Percentiles rank a stretch among this genome's conserved stretches.
Conservation (phyloP, 2,888 invertebrate species). For the Rhagonycha lutea region DNA sequence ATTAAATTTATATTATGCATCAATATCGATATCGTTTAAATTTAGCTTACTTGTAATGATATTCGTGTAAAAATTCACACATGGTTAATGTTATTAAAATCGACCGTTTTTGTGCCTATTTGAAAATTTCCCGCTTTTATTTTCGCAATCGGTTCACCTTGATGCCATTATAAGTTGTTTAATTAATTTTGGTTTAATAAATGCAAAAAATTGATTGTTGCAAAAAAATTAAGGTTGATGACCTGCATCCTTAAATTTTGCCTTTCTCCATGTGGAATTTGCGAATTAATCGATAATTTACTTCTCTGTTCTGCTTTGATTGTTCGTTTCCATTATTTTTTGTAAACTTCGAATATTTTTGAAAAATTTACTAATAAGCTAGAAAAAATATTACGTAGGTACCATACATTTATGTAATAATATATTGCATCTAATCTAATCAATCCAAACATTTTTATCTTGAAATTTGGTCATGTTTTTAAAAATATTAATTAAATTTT, state of each 20-base stretch:
- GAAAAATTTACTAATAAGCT: background rate
- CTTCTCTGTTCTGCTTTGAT: background rate
- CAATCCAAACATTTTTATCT: background rate
- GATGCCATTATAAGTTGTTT: background rate
- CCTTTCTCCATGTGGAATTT: background rate
- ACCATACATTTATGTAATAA: background rate
- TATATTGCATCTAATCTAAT: background rate
- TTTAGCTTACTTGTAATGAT: background rate
- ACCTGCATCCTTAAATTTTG: background rate
- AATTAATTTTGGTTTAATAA: background rate
- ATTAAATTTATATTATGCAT: background rate
- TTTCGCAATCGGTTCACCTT: background rate
- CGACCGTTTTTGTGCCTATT: background rate
- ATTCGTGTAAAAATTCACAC: background rate
- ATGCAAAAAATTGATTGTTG: background rate
- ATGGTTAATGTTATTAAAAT: background rate
- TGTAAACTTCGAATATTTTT: background rate
- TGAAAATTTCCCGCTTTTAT: slow-evolving; percentile 2
- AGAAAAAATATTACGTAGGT: background rate
- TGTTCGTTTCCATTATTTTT: background rate
- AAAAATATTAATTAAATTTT: background rate
- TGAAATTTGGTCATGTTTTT: background rate
- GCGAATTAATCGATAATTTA: background rate
- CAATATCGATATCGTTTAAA: background rate
- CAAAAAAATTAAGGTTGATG: background rate